Base-by-base conservation (phyloP, 2,888 invertebrate species). In the Aleiodes testaceus region DNA sequence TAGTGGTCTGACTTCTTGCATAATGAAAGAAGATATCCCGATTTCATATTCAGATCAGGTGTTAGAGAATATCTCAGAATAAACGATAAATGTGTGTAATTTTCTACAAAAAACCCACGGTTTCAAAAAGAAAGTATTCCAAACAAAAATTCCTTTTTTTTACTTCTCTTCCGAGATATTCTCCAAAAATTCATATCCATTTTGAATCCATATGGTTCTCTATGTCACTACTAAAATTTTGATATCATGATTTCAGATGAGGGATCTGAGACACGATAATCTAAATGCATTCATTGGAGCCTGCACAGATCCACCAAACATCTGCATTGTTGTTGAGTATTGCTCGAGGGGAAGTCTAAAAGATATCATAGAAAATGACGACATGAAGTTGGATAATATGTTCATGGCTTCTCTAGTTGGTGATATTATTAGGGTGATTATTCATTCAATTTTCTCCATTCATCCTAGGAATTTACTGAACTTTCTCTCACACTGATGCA, bases 371-470 rank as follows among this genome's bases (percentile, higher is more conserved):
- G 95, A 97, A 85, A 98, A 98, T 86, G 95, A 97, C 84, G 97
- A 98, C 86, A 94, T 98, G 77, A 97, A 97, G 88, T 89, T 98
- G 82, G 98, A 98, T 88, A 95, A 95, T 84, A 97, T 98, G 95
- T 98, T 98, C 87, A 93, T 97, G 78, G 97, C 98, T 26, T 98
- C 98, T 6, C 91, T 98, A 76, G 94, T 98, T 12, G 97, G 95
- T 69, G 98, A 98, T 88, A 95, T 99, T 77, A 93, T 98, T 81
- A 91, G 97, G 89, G 98, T 97, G 89, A 91, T 92, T 89, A 70
- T 44, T 11, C 20, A n/a, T 20, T 22, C 6, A 52, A 53, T 44
- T 12, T 16, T 20, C 2, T 42, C 12, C 9, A 36, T 12, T 3
- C n/a, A 18, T 7, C 16, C 26, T 61, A 42, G 44, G 16, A 18